Evolutionary conservation across 2,797 vertebrate genomes (phyloP).

Genomic region (Podargus strigoides): DNA sequence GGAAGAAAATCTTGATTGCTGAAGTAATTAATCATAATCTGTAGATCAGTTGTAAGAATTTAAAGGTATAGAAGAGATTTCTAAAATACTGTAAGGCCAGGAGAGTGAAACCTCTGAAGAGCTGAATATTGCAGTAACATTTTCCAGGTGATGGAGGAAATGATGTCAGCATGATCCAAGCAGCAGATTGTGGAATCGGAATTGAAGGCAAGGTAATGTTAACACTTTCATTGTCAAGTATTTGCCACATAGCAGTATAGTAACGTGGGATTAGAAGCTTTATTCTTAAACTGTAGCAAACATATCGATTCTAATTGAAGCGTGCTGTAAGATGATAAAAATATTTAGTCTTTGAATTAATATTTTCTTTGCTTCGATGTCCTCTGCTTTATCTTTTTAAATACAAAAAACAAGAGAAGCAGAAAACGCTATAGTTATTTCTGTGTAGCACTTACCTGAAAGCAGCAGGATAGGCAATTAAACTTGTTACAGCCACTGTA

Average conservation of each 20-base stretch:
- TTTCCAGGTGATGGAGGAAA: conserved; percentile 80
- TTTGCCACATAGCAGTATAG: background rate
- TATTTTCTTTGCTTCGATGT: background rate
- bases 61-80: background rate
- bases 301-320: background rate
- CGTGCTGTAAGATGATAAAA: background rate
- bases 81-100: background rate
- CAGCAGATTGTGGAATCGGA: conserved; percentile 82
- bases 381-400: background rate
- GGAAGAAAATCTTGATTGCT: background rate
- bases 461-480: background rate
- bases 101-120: background rate
- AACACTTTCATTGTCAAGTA: background rate
- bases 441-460: background rate
- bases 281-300: background rate
- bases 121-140: conserved; percentile 27
- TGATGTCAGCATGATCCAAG: conserved; percentile 83
- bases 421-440: background rate
- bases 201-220: conserved; percentile 79
- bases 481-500: background rate
- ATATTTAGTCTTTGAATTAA: background rate
- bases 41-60: background rate
- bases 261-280: background rate
- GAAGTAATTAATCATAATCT: background rate
- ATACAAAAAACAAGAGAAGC: background rate